Conservation (phyloP, 1,140 invertebrate genomes). For the Zaprionus gabonicus region DNA sequence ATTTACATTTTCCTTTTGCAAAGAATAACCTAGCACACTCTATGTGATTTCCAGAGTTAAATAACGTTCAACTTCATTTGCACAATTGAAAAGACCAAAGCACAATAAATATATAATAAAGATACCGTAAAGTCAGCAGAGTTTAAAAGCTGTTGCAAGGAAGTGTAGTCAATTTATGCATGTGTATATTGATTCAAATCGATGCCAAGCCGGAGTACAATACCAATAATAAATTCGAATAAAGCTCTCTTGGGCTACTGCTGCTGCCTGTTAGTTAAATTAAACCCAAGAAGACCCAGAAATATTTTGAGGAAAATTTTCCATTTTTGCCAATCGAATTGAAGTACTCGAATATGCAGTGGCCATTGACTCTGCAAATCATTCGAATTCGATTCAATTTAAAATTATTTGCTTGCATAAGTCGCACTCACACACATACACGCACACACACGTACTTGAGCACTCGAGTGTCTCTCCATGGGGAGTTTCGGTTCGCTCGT, state of each 20-base stretch:
- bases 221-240: constrained; percentile 6
- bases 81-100: not conserved
- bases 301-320: constrained; percentile 11
- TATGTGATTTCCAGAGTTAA: not conserved
- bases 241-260: not conserved
- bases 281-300: not conserved
- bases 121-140: not conserved
- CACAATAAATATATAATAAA: not conserved
- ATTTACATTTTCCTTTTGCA: not conserved
- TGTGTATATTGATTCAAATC: constrained; percentile 1
- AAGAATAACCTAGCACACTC: too few relatives aligned
- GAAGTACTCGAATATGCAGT: constrained; percentile 10
- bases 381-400: constrained; percentile 70
- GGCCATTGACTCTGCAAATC: constrained; percentile 28
- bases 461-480: constrained; percentile 12
- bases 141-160: not conserved
- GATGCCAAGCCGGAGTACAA: not conserved
- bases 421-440: constrained; percentile 15
- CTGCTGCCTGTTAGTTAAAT: constrained; percentile 13
- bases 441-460: constrained; percentile 5
- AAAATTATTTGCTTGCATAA: constrained; percentile 67
- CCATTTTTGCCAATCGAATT: constrained; percentile 12
- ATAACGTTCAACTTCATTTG: not conserved
- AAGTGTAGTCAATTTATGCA: constrained; percentile 1
- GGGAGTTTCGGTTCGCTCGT: constrained; percentile 17